These are phyloP conservation scores for Habrosyne pyritoides DNA, from an alignment of 2,888 invertebrate genomes.

Conservation along the genomic window DNA sequence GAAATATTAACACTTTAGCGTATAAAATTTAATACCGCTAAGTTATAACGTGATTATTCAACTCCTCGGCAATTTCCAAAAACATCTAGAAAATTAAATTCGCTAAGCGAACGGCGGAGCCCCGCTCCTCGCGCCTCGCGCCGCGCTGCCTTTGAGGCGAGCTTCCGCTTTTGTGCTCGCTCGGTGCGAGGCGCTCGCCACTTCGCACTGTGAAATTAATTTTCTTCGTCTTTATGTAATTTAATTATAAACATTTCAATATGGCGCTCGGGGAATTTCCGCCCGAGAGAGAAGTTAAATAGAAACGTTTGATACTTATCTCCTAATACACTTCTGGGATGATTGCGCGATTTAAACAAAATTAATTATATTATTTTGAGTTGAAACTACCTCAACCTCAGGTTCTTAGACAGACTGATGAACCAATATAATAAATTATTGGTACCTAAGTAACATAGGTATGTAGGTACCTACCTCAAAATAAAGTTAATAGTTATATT, in stretches of 20 bases:
- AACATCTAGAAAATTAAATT: constrained; percentile 83
- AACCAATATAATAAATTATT: neutral
- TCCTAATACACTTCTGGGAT: constrained; percentile 80
- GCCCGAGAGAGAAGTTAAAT: constrained; percentile 80
- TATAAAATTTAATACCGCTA: constrained; percentile 83
- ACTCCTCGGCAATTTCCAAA: constrained; percentile 79
- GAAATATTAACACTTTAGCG: constrained; percentile 84
- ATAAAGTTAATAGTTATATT: no score
- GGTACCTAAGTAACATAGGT: no score
- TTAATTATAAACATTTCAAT: constrained; percentile 85
- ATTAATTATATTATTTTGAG: constrained; percentile 66
- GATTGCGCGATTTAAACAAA: constrained; percentile 74
- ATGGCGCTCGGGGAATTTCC: constrained; percentile 82
- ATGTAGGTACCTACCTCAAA: no score
- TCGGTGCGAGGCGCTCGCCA: constrained; percentile 63
- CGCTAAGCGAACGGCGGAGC: constrained; percentile 63
- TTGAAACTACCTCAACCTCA: neutral
- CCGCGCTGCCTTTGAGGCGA: constrained; percentile 70
- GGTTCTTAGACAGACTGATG: neutral
- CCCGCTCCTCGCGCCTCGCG: constrained; percentile 40
- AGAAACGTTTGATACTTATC: constrained; percentile 84
- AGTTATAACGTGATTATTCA: constrained; percentile 84
- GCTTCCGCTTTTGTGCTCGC: constrained; percentile 70
- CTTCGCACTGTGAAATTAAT: constrained; percentile 82
- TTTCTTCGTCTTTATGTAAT: constrained; percentile 84